phyloP scores from a whole-genome alignment of 2,888 invertebrate genomes.

The Vesta saturnalis region DNA sequence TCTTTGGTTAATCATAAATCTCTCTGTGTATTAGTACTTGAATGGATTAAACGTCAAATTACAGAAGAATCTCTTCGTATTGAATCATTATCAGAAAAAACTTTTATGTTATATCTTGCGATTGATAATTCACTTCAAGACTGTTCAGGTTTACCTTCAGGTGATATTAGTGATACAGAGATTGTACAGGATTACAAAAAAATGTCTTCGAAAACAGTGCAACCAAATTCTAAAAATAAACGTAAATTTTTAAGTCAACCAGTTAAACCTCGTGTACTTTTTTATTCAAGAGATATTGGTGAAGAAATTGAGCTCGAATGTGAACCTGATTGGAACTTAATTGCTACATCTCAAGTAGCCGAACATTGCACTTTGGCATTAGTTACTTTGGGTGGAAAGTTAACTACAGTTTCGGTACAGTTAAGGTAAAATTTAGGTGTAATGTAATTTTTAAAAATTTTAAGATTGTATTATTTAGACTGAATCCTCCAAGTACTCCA shows the following conservation, averaged over 20 bases:
- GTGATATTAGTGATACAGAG: slow-evolving; percentile 75
- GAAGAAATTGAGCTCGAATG: slow-evolving; percentile 63
- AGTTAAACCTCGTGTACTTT: slow-evolving; percentile 70
- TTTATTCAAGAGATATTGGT: slow-evolving; percentile 68
- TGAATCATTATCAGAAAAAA: slow-evolving; percentile 68
- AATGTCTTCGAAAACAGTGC: slow-evolving; percentile 54
- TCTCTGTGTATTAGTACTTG: slow-evolving; percentile 70
- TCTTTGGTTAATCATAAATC: slow-evolving; percentile 67
- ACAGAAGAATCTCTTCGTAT: slow-evolving; percentile 57
- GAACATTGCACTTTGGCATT: slow-evolving; percentile 72
- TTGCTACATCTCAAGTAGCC: slow-evolving; percentile 67
- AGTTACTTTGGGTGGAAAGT: slow-evolving; percentile 69
- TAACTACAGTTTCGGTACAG: slow-evolving; percentile 71
- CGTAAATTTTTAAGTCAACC: slow-evolving; percentile 66
- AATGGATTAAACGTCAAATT: slow-evolving; percentile 68
- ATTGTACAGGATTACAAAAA: slow-evolving; percentile 80
- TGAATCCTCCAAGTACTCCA: slow-evolving; percentile 61
- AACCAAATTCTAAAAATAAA: slow-evolving; percentile 57
- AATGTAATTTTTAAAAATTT: background rate
- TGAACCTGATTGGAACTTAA: slow-evolving; percentile 71
- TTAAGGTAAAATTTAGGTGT: slow-evolving; percentile 57
- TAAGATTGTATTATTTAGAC: slow-evolving; percentile 47
- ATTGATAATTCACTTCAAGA: slow-evolving; percentile 80
- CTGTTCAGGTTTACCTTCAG: slow-evolving; percentile 76
- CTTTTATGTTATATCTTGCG: slow-evolving; percentile 80